Conservation (phyloP, 1,140 invertebrate species). For the Drosophila suzukii region DNA sequence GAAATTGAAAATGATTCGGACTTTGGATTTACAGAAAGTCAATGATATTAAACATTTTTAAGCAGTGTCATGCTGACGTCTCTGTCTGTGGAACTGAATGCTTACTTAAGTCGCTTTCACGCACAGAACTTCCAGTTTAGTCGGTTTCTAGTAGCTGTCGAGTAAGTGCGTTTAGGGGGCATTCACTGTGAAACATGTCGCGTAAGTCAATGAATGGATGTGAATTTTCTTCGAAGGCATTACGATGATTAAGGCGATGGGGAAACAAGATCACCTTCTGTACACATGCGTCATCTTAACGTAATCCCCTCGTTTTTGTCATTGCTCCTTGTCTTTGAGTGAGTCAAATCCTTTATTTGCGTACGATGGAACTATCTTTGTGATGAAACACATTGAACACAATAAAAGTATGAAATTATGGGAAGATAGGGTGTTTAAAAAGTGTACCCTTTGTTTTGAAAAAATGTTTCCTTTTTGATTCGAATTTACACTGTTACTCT, state of each 20-base stretch:
- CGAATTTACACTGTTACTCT: too few relatives aligned
- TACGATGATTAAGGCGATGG: slow-evolving; percentile 25
- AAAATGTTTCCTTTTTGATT: too few relatives aligned
- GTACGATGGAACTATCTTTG: slow-evolving; percentile 1
- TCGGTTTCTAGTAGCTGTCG: slow-evolving; percentile 9
- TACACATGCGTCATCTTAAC: slow-evolving; percentile 21
- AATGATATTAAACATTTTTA: slow-evolving; percentile 33
- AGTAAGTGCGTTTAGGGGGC: slow-evolving; percentile 18
- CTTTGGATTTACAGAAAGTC: slow-evolving; percentile 34
- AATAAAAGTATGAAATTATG: too few relatives aligned
- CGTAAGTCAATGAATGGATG: slow-evolving; percentile 44
- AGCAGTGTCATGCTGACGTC: slow-evolving; percentile 36
- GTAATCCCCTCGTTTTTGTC: slow-evolving; percentile 5
- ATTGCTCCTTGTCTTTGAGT: slow-evolving; percentile 6
- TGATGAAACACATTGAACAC: not conserved
- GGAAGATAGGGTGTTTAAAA: too few relatives aligned
- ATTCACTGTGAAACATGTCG: slow-evolving; percentile 17
- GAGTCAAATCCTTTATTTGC: not conserved
- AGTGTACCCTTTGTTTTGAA: too few relatives aligned
- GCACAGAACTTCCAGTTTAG: slow-evolving; percentile 26
- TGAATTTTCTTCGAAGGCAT: slow-evolving; percentile 19
- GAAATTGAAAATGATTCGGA: slow-evolving; percentile 41
- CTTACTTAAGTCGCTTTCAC: not conserved
- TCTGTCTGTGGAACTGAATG: not conserved
- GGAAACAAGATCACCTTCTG: slow-evolving; percentile 29